Conservation (phyloP, 2,888 invertebrate genomes). For the Zootermopsis nevadensis region DNA sequence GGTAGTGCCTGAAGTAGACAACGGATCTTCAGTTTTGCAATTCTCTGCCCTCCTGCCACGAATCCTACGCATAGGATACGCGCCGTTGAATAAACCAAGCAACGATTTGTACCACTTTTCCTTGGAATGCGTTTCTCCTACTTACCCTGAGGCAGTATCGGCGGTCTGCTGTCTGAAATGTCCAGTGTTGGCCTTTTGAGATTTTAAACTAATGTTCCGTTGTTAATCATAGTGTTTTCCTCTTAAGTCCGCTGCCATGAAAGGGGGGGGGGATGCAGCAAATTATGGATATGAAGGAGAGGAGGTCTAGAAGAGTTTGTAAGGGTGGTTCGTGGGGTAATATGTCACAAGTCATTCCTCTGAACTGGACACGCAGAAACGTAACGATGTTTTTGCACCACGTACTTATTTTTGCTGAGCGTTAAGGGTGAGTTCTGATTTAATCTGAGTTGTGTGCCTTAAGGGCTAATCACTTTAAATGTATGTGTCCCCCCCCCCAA, state of each 20-base stretch:
- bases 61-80: too few relatives aligned
- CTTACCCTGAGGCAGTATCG: background rate
- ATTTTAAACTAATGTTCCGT: constrained; percentile 46
- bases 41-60: too few relatives aligned
- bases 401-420: background rate
- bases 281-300: constrained; percentile 41
- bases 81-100: too few relatives aligned
- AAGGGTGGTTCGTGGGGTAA: constrained; percentile 30
- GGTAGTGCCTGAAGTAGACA: too few relatives aligned
- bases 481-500: constrained; percentile 1
- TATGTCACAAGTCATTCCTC: constrained; percentile 46
- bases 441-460: constrained; percentile 43
- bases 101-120: background rate
- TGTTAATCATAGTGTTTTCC: constrained; percentile 46
- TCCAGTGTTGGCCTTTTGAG: constrained; percentile 39
- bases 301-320: constrained; percentile 21
- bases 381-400: constrained; percentile 23
- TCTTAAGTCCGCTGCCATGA: background rate
- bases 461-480: constrained; percentile 47
- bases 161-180: constrained; percentile 28
- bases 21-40: too few relatives aligned
- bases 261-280: constrained; percentile 11
- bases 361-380: constrained; percentile 41
- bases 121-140: background rate
- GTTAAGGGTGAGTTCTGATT: constrained; percentile 37